These are phyloP conservation scores for Dendronephthya gigantea DNA, from an alignment of 64 coral and sea anemone genomes.

Conservation along the genomic window DNA sequence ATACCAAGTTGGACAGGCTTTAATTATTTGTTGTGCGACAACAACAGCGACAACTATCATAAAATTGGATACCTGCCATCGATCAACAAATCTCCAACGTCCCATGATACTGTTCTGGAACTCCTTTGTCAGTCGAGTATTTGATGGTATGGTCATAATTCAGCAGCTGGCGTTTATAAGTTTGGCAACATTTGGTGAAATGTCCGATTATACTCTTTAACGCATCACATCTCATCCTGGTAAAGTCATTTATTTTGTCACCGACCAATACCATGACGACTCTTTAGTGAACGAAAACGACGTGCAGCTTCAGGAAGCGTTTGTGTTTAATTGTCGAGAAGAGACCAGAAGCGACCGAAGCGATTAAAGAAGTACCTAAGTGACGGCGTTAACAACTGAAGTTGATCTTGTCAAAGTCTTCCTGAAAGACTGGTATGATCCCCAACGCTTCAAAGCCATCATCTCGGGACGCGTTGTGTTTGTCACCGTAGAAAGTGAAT, in stretches of 20 bases:
- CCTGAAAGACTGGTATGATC: neutral
- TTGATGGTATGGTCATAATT: neutral
- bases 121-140: neutral
- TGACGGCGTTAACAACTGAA: neutral
- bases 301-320: neutral
- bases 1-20: neutral
- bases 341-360: conserved; percentile 8
- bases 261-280: neutral
- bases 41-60: neutral
- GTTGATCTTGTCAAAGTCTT: neutral
- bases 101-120: neutral
- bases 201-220: neutral
- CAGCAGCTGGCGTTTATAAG: neutral
- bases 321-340: neutral
- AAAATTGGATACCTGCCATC: neutral
- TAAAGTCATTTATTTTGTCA: conserved; percentile 12
- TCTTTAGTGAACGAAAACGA: neutral
- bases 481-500: neutral
- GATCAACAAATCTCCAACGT: neutral
- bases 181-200: neutral
- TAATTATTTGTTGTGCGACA: neutral
- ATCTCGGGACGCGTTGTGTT: neutral
- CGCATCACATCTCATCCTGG: conserved; percentile 10
- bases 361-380: neutral
- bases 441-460: neutral